Percentiles rank a stretch among this genome's conserved stretches.
phyloP scores from a whole-genome alignment of 1,140 invertebrate genomes.

The Bombus consobrinus region DNA sequence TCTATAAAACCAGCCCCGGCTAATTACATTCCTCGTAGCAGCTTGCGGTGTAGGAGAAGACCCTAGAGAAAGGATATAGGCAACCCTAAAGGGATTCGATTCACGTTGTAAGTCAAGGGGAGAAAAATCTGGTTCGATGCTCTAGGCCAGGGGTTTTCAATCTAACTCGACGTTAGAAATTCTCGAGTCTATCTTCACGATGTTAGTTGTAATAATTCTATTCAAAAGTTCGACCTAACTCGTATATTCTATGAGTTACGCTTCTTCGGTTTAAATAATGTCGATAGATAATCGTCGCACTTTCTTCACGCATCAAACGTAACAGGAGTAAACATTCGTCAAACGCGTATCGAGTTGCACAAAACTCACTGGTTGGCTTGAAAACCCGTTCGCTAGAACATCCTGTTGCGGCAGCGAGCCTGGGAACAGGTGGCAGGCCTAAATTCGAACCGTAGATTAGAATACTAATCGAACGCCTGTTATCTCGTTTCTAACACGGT shows the following conservation, averaged over 20 bases:
- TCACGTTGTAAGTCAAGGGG: not conserved
- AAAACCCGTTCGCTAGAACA: conserved; percentile 39
- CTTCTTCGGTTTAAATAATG: not conserved
- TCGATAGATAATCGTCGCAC: not conserved
- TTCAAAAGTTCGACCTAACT: not conserved
- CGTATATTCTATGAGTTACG: not conserved
- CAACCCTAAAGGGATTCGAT: conserved; percentile 34
- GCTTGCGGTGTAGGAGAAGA: conserved; percentile 44
- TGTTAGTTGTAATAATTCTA: too few species aligned
- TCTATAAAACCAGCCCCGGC: conserved; percentile 26
- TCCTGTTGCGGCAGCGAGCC: conserved; percentile 16
- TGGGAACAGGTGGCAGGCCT: conserved; percentile 48
- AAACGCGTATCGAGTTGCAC: conserved; percentile 1
- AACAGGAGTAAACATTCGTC: not conserved
- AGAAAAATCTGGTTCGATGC: conserved; percentile 3
- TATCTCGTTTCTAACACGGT: conserved; percentile 9
- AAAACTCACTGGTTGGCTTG: not conserved
- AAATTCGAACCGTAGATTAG: conserved; percentile 48
- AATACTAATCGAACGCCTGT: conserved; percentile 31
- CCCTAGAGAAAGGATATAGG: conserved; percentile 49
- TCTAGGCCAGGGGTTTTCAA: conserved; percentile 27
- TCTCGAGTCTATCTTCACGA: not conserved
- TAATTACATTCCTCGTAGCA: conserved; percentile 39
- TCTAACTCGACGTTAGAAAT: not conserved
- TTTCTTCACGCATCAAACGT: not conserved